phyloP scores from a whole-genome alignment of 1,140 invertebrate species.

The Lerema accius region DNA sequence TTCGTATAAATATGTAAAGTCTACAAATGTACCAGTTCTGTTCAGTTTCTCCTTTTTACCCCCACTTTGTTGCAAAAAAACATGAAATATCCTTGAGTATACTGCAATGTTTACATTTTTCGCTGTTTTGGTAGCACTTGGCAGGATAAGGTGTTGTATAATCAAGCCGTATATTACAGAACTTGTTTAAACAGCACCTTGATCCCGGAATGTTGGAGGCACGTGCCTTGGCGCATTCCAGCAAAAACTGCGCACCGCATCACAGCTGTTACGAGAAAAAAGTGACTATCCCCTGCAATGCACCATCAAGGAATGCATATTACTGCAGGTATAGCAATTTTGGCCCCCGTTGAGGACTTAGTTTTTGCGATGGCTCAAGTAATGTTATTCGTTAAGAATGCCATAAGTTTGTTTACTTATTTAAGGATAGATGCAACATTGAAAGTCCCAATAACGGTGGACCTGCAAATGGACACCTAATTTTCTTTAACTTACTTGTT shows the following conservation, averaged over 20 bases:
- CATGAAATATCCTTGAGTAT: too few relatives aligned
- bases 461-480: too few relatives aligned
- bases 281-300: constrained; percentile 13
- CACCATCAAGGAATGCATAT: constrained; percentile 10
- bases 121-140: neutral
- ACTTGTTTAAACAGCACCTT: constrained; percentile 18
- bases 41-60: too few relatives aligned
- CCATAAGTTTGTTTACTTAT: too few relatives aligned
- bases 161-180: constrained; percentile 5
- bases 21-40: too few relatives aligned
- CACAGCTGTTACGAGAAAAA: constrained; percentile 22
- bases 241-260: neutral
- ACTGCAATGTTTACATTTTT: constrained; percentile 2
- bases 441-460: too few relatives aligned
- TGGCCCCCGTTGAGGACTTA: neutral
- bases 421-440: too few relatives aligned
- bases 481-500: too few relatives aligned
- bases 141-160: constrained; percentile 3
- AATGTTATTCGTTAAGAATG: constrained; percentile 7
- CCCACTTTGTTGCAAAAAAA: too few relatives aligned
- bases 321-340: constrained; percentile 23
- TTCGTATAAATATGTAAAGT: too few relatives aligned
- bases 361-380: neutral
- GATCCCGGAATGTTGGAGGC: constrained; percentile 10
- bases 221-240: constrained; percentile 6